Evolutionary conservation across 2,888 invertebrate genomes (phyloP).

Genomic region (Aleiodes leptofemur): DNA sequence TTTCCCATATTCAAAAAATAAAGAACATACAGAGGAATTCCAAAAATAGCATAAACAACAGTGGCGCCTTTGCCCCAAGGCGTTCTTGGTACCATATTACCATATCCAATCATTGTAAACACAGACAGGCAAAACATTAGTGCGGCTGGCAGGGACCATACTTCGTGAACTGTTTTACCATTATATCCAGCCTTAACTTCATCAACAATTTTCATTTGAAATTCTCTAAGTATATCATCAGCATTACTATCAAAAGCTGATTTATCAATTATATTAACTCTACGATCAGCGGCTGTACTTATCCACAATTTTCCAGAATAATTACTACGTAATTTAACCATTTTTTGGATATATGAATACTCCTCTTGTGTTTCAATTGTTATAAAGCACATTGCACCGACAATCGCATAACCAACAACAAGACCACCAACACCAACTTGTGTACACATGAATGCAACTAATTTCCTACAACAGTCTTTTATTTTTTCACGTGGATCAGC

Average conservation of each 20-base stretch:
- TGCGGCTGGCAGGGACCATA: slow-evolving; percentile 92
- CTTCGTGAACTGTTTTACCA: slow-evolving; percentile 81
- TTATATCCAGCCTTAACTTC: slow-evolving; percentile 83
- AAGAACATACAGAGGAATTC: slow-evolving; percentile 90
- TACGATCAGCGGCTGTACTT: slow-evolving; percentile 78
- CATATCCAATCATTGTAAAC: slow-evolving; percentile 95
- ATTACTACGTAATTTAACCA: slow-evolving; percentile 77
- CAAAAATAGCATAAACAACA: slow-evolving; percentile 90
- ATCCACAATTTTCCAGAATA: slow-evolving; percentile 83
- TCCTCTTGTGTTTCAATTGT: slow-evolving; percentile 83
- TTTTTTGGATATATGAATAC: slow-evolving; percentile 71
- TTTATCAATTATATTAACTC: slow-evolving; percentile 82
- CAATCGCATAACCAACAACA: slow-evolving; percentile 90
- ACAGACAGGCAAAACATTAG: slow-evolving; percentile 92
- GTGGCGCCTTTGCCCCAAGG: slow-evolving; percentile 89
- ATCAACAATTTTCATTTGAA: slow-evolving; percentile 82
- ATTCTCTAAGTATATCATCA: slow-evolving; percentile 80
- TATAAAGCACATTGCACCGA: slow-evolving; percentile 89
- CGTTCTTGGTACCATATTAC: slow-evolving; percentile 89
- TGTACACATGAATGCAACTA: slow-evolving; percentile 94
- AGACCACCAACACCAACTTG: slow-evolving; percentile 91
- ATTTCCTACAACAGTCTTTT: slow-evolving; percentile 90
- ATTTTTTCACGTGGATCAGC: slow-evolving; percentile 85
- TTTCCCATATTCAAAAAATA: slow-evolving; percentile 95
- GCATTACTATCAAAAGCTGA: slow-evolving; percentile 80